These are phyloP conservation scores for Acipenser oxyrinchus DNA, from an alignment of 2,797 vertebrate species.

Conservation along the genomic window DNA sequence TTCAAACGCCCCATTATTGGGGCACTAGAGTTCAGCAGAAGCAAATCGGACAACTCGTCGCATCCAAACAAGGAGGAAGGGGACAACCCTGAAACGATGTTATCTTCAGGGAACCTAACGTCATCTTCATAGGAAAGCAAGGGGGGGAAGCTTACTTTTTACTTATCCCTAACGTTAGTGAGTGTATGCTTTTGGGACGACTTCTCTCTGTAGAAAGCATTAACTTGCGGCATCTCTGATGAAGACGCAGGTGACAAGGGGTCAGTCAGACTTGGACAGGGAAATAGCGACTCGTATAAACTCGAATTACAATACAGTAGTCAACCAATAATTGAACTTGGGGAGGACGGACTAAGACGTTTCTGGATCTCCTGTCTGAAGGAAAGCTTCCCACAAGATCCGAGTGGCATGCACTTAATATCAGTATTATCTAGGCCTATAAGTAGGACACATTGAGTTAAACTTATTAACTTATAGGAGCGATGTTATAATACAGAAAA, in stretches of 20 bases:
- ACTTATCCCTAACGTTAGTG: conserved; percentile 11
- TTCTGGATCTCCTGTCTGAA: conserved; percentile 7
- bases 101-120: conserved; percentile 76
- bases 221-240: too few relatives aligned
- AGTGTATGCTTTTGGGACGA: conserved; percentile 1
- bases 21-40: conserved; percentile 87
- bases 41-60: conserved; percentile 92
- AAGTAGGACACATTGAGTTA: background rate
- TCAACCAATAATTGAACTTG: background rate
- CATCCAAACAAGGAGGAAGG: conserved; percentile 89
- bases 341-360: background rate
- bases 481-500: conserved; percentile 20
- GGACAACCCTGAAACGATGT: conserved; percentile 72
- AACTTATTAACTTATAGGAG: conserved; percentile 5
- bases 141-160: background rate
- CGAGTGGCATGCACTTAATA: conserved; percentile 19
- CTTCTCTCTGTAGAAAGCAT: too few relatives aligned
- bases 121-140: conserved; percentile 59
- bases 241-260: background rate
- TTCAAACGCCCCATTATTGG: conserved; percentile 73
- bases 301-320: too few relatives aligned
- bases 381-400: conserved; percentile 17
- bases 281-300: too few relatives aligned
- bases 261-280: conserved; percentile 1
- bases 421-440: conserved; percentile 24